These are phyloP conservation scores for Tyrannus savana DNA, from an alignment of 2,113 vertebrate genomes.

Conservation along the genomic window DNA sequence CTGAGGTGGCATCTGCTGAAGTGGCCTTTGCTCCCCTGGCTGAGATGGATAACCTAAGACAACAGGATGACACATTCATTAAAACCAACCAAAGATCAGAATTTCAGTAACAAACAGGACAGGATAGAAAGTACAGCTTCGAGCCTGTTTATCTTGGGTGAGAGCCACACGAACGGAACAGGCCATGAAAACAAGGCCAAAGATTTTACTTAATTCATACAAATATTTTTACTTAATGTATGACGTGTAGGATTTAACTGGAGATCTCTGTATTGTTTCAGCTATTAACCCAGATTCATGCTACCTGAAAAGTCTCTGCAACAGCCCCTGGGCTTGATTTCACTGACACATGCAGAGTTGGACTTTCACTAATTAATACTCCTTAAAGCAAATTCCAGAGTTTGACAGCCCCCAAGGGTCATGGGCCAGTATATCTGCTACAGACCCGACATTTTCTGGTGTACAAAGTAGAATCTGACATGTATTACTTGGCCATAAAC, in stretches of 20 bases:
- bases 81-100: neutral
- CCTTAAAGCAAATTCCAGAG: neutral
- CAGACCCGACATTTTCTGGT: neutral
- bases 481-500: neutral
- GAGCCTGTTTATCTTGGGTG: neutral
- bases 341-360: neutral
- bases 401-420: neutral
- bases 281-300: neutral
- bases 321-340: neutral
- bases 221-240: neutral
- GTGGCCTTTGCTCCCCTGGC: slow-evolving; percentile 89
- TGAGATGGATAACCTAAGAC: slow-evolving; percentile 87
- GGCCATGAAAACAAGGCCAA: neutral
- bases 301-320: neutral
- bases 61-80: neutral
- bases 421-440: neutral
- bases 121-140: neutral
- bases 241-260: neutral
- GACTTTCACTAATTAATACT: neutral
- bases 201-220: neutral
- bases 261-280: neutral
- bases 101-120: neutral
- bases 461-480: neutral
- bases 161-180: neutral
- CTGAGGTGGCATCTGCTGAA: slow-evolving; percentile 93